phyloP scores from a whole-genome alignment of 1,140 invertebrate genomes.

The Idris sp. region DNA sequence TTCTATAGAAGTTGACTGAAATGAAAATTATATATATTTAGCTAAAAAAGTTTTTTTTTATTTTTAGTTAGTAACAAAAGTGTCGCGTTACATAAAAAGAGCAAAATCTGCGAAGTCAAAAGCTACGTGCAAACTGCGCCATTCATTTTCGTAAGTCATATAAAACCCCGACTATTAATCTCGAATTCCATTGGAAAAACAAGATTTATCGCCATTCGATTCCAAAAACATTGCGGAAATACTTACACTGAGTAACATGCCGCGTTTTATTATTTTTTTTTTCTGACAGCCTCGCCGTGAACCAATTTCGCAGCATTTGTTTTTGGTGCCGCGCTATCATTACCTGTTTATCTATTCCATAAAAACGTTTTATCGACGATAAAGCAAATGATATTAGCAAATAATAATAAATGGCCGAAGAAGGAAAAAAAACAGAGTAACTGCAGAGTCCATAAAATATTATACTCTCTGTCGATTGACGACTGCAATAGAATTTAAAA shows the following conservation, averaged over 20 bases:
- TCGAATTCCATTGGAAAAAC: slow-evolving; percentile 27
- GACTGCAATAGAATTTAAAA: slow-evolving; percentile 42
- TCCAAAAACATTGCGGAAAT: slow-evolving; percentile 40
- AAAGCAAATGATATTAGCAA: slow-evolving; percentile 21
- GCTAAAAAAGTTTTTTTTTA: too few species aligned
- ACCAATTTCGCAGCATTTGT: slow-evolving; percentile 21
- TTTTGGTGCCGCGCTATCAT: slow-evolving; percentile 12
- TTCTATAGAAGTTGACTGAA: too few species aligned
- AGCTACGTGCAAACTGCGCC: not conserved
- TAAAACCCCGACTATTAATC: slow-evolving; percentile 23
- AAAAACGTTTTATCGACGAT: slow-evolving; percentile 19
- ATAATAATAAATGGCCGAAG: slow-evolving; percentile 27
- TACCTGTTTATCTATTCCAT: slow-evolving; percentile 13
- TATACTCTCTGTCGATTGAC: slow-evolving; percentile 33
- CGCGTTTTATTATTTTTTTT: slow-evolving; percentile 15
- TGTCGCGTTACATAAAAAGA: not conserved
- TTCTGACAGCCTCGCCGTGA: slow-evolving; percentile 17
- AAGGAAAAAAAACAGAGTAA: slow-evolving; percentile 24
- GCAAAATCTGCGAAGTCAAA: not conserved
- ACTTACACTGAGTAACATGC: slow-evolving; percentile 10
- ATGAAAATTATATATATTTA: too few species aligned
- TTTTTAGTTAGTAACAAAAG: not conserved
- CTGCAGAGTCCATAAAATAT: slow-evolving; percentile 21
- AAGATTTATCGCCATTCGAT: slow-evolving; percentile 40
- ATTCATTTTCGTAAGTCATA: slow-evolving; percentile 13